Evolutionary conservation across 1,140 invertebrate species (phyloP), one percentile per base, ranked within the genome.

Genomic region (Leptestheria dahalacensis): DNA sequence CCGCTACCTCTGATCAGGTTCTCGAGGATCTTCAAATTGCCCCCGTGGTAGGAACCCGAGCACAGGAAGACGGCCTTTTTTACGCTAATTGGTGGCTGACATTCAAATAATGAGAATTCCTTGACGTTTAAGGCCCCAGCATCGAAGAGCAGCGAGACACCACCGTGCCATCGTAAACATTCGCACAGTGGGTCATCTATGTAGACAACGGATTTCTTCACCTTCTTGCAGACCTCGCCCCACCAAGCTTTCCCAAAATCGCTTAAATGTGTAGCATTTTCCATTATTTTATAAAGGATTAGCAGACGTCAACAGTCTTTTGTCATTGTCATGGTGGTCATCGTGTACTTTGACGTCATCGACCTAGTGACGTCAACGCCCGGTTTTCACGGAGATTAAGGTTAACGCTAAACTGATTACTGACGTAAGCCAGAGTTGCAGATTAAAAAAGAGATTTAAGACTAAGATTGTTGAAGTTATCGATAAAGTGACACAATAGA

Each of bases 151-250:
- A 72, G 71, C 51, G 71, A 70, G n/a, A 79, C 65, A 4, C 80
- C 79, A 4, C 79, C 79, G 65, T 79, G 72, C 79, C 79, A 82
- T 66, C 81, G 80, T 20, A 82, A 68, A 64, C 77, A 76, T 67
- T 82, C 80, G 10, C 78, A 75, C 62, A 41, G 6, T 41, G 33
- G 65, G 62, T 79, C 73, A 65, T 82, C 80, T 33, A 80, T 68
- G 64, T 78, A 81, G 4, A 82, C 79, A 2, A 78, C 72, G 46
- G 77, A 74, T 63, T 75, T 75, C 61, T 77, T 77, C n/a, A 80
- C 75, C 62, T 77, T 72, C 49, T 75, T 73, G 51, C 72, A 75
- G 12, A 80, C 71, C 67, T 77, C 75, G 20, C 71, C 66, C 79
- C 78, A 80, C 67, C 54, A 53, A 0, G 58, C 48, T 33, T 51